A percentile compares a stretch with the other conserved stretches of the same genome.
These are phyloP conservation scores for Pelosia muscerda DNA, from an alignment of 2,888 invertebrate genomes.

Conservation along the genomic window DNA sequence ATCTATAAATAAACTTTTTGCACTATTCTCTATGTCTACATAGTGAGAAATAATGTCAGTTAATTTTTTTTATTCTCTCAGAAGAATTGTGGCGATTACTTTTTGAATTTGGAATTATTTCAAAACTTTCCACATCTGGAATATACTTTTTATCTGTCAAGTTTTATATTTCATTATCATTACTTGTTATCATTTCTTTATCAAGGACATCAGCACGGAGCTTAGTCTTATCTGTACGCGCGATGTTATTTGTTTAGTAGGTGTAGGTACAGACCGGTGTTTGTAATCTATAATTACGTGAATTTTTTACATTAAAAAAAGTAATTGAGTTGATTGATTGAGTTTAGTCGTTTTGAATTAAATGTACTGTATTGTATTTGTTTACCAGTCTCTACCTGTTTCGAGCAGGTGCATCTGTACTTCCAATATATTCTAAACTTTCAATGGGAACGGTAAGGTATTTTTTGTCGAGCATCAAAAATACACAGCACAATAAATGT, in stretches of 20 bases:
- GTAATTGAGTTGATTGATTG: too few species aligned
- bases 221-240: conserved; percentile 54
- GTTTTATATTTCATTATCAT: conserved; percentile 49
- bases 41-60: too few species aligned
- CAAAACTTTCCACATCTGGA: conserved; percentile 44
- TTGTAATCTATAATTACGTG: neutral
- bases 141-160: conserved; percentile 47
- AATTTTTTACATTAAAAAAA: neutral
- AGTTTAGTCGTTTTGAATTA: neutral
- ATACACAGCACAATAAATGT: neutral
- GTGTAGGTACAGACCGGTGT: neutral
- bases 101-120: neutral
- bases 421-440: neutral
- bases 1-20: neutral
- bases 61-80: neutral
- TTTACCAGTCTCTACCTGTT: neutral
- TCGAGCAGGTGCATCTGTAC: neutral
- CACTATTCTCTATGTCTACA: neutral
- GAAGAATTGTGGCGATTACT: neutral
- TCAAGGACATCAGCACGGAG: conserved; percentile 67
- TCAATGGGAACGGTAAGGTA: neutral
- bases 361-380: neutral
- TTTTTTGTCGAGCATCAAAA: neutral
- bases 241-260: conserved; percentile 23
- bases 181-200: conserved; percentile 58